Base-by-base conservation (phyloP, 2,113 vertebrate species). In the Salvelinus fontinalis region DNA sequence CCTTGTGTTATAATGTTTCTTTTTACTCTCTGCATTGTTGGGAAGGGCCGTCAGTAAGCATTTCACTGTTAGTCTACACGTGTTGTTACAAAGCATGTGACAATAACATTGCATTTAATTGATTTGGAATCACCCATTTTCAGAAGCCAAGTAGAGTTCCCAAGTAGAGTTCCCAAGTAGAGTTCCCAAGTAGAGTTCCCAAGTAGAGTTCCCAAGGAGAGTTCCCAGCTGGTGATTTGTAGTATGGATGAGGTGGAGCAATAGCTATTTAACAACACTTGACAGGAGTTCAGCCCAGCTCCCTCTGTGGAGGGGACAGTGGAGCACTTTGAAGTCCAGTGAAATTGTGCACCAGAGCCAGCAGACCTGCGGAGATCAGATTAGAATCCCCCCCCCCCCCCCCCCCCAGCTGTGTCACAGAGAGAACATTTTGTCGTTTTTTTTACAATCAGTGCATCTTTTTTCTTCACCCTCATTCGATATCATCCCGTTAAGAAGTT, bases 381-480 rank as follows among this genome's bases (percentile, higher is more conserved):
- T 62, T 8, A 72, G 69, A 79, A 73, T n/a, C n/a, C n/a, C n/a
- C n/a, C n/a, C n/a, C n/a, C n/a, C n/a, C n/a, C n/a, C n/a, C n/a
- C n/a, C n/a, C 70, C 77, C 81, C 81, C 85, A 87, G 79, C 83
- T 85, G 86, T 83, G 77, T 74, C 49, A 79, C 49, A 80, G 59
- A 62, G 71, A 79, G 70, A 85, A 81, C 68, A 79, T 80, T 85
- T 82, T 74, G 74, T 70, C 73, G 2, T 79, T 71, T 34, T 31
- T 71, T 81, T 85, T 79, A 81, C 72, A 83, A 81, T 70, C 59
- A 27, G 60, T 74, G 39, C 75, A 34, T 1, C 6, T 34, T 34
- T 68, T 73, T 67, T 7, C 68, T 71, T 65, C 20, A 59, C 62
- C 57, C 62, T 20, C 31, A 73, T 67, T 76, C 68, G 70, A 83